A percentile compares a stretch with the other conserved stretches of the same genome.
phyloP scores from a whole-genome alignment of 2,797 vertebrate genomes.

The Decapterus maruadsi region DNA sequence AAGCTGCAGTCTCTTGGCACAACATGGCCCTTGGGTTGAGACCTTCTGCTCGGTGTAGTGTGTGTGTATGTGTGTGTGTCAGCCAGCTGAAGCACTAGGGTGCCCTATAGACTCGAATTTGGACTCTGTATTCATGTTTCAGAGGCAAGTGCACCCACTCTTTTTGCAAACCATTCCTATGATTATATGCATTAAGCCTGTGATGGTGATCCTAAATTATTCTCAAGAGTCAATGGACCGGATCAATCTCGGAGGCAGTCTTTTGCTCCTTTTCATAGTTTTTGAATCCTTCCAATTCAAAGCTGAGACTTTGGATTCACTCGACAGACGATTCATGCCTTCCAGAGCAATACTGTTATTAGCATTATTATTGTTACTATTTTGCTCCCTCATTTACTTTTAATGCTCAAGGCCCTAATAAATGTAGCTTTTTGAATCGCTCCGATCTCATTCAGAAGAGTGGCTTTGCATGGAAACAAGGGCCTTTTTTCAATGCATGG shows the following conservation, averaged over 20 bases:
- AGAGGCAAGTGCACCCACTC: neutral
- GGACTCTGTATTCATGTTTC: slow-evolving; percentile 1
- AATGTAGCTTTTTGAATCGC: slow-evolving; percentile 45
- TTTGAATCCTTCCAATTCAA: slow-evolving; percentile 20
- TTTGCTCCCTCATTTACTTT: slow-evolving; percentile 56
- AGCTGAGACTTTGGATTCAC: slow-evolving; percentile 4
- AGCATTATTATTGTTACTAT: slow-evolving; percentile 43
- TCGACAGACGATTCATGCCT: slow-evolving; percentile 16
- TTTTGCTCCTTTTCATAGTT: slow-evolving; percentile 9
- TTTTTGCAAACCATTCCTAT: slow-evolving; percentile 25
- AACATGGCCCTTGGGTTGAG: neutral
- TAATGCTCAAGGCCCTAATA: slow-evolving; percentile 45
- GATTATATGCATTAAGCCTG: slow-evolving; percentile 4
- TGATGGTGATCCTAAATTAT: neutral
- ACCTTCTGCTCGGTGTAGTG: slow-evolving; percentile 6
- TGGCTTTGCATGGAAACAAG: slow-evolving; percentile 32
- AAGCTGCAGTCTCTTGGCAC: slow-evolving; percentile 34
- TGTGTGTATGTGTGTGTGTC: neutral
- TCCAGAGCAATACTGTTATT: slow-evolving; percentile 25
- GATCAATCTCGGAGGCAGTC: neutral
- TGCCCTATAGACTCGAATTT: slow-evolving; percentile 4
- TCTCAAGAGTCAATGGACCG: slow-evolving; percentile 6
- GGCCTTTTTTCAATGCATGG: slow-evolving; percentile 48
- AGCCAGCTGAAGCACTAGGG: slow-evolving; percentile 18
- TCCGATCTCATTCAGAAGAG: slow-evolving; percentile 55